A percentile compares a stretch with the other conserved stretches of the same genome.
Evolutionary conservation across 2,113 vertebrate genomes (phyloP).

Genomic region (Ranitomeya imitator): DNA sequence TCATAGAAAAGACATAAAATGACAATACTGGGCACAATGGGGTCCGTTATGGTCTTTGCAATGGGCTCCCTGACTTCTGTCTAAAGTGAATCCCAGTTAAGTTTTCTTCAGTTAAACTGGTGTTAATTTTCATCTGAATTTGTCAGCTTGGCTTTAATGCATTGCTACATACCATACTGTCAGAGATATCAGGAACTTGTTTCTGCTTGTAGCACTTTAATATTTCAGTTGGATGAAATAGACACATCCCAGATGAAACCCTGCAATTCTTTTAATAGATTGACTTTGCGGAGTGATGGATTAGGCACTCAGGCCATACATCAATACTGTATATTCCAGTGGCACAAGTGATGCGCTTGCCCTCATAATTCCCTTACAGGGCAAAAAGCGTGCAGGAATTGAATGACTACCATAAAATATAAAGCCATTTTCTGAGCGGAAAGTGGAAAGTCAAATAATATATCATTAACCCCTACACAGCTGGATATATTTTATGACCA

Average conservation of each 20-base stretch:
- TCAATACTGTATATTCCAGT: neutral
- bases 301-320: constrained; percentile 2
- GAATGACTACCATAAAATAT: neutral
- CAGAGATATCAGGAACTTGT: constrained; percentile 5
- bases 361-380: neutral
- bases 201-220: neutral
- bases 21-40: neutral
- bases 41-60: neutral
- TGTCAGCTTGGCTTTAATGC: neutral
- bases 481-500: neutral
- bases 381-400: neutral
- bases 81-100: neutral
- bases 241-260: constrained; percentile 26
- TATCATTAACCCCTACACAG: neutral
- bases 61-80: neutral
- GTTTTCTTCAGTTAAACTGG: neutral
- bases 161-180: neutral
- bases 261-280: constrained; percentile 29
- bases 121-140: neutral
- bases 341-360: neutral
- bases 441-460: neutral
- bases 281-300: constrained; percentile 20
- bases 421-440: neutral
- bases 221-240: constrained; percentile 10
- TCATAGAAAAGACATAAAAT: no score